A percentile compares a stretch with the other conserved stretches of the same genome.
Conservation (phyloP, 2,113 vertebrate species). For the Pyrgilauda ruficollis region DNA sequence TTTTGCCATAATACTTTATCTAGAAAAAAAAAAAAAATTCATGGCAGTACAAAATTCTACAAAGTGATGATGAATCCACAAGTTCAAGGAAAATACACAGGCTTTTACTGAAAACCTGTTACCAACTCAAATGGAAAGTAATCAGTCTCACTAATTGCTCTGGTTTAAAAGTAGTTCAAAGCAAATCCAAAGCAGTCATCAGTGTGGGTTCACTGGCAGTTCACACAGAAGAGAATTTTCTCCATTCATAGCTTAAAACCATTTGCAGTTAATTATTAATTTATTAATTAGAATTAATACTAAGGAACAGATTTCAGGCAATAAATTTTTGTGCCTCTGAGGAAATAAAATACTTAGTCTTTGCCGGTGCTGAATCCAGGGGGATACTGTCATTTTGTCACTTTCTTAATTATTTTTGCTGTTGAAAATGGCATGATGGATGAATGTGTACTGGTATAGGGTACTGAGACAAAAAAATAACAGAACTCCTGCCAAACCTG, state of each 20-base stretch:
- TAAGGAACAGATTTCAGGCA: not conserved
- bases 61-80: not conserved
- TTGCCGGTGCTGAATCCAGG: rapidly evolving
- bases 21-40: not conserved
- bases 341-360: not conserved
- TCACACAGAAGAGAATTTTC: not conserved
- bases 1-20: not conserved
- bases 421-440: not conserved
- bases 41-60: not conserved
- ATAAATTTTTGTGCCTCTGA: not conserved
- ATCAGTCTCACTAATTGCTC: constrained; percentile 21
- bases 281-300: constrained; percentile 23
- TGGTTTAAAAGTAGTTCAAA: constrained; percentile 6
- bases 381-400: not conserved
- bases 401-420: not conserved
- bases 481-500: not conserved
- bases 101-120: constrained; percentile 11
- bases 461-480: not conserved
- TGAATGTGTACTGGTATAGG: not conserved
- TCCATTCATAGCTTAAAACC: not conserved
- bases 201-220: not conserved
- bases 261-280: constrained; percentile 12
- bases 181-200: constrained; percentile 11
- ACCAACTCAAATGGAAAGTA: not conserved
- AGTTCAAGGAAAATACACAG: not conserved